Base-by-base conservation (phyloP, 2,888 invertebrate species). In the Linhomoeus sp. region DNA sequence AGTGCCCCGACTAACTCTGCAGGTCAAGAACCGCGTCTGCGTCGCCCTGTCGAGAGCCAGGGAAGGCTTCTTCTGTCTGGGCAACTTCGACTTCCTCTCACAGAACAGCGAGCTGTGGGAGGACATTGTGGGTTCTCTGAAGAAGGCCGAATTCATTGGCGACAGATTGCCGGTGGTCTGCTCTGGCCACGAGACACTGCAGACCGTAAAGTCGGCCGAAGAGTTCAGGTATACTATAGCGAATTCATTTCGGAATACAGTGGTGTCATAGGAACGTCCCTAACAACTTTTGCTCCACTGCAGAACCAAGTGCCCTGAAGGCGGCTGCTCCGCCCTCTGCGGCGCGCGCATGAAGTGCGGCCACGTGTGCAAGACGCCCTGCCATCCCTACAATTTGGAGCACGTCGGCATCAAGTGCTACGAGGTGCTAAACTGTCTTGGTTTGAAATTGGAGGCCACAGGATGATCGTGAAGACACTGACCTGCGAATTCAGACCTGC, bases 51-150 rank as follows among this genome's bases (percentile, higher is more conserved):
- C 83, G 0, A 69, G 83, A 55, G 83, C 78, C 0, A 73, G 73
- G 59, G 70, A 72, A 58, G 79, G 77, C 1, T 72, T 83, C 43
- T 82, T 77, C 61, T 74, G 80, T 5, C 75, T 79, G 55, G 83
- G 82, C 2, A 81, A 82, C 50, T 61, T 67, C 50, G 54, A 55
- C 17, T 57, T 56, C 36, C 53, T 67, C 24, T 50, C 48, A 17
- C 36, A 44, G 17, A 48, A 51, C 7, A 50, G 51, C 24, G n/a
- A 37, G 9, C 37, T 37, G 9, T 54, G 53, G 29, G 53, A 56
- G 14, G n/a, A 26, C 42, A 22, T 39, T 39, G 22, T 22, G n/a
- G n/a, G 23, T 35, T 3, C 42, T 24, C 20, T 46, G 24, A 33
- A 43, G 44, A 15, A 35, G 3, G 36, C 22, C 1, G 36, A 43